Conservation (phyloP, 1,140 invertebrate species). For the Drosophila nasuta region DNA sequence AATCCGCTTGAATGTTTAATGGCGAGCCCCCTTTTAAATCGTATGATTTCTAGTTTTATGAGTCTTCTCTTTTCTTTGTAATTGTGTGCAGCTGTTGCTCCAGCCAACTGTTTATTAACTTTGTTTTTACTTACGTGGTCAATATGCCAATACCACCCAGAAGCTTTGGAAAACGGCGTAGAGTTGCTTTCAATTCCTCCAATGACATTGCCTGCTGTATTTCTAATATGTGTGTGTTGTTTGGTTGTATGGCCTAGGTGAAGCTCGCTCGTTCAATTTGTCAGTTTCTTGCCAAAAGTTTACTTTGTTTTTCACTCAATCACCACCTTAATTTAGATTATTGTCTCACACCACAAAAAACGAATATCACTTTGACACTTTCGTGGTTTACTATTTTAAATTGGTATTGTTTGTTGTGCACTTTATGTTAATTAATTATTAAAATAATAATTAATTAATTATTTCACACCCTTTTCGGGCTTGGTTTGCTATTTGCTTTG, state of each 20-base stretch:
- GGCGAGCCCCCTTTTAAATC: conserved; percentile 28
- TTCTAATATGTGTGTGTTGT: conserved; percentile 35
- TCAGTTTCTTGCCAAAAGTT: conserved; percentile 61
- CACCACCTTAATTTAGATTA: conserved; percentile 65
- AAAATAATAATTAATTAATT: conserved; percentile 18
- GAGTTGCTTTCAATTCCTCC: conserved; percentile 69
- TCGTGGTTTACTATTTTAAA: neutral
- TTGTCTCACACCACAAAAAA: conserved; percentile 44
- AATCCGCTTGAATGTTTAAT: conserved; percentile 16
- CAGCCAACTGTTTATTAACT: neutral
- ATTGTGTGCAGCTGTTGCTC: conserved; percentile 18
- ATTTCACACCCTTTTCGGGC: conserved; percentile 36
- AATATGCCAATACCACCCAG: conserved; percentile 75
- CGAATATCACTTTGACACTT: conserved; percentile 40
- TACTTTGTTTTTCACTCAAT: conserved; percentile 38
- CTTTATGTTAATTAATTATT: conserved; percentile 33
- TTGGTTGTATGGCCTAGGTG: conserved; percentile 32
- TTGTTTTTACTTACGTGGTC: conserved; percentile 71
- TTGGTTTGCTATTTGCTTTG: conserved; percentile 38
- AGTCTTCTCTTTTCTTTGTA: neutral
- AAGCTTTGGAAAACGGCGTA: conserved; percentile 76
- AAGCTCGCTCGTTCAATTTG: conserved; percentile 46
- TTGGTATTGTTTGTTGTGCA: conserved; percentile 3
- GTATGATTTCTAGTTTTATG: neutral
- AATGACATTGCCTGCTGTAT: conserved; percentile 70